Percentiles rank a stretch among this genome's conserved stretches.
These are phyloP conservation scores for Yasuhikotakia modesta DNA, from an alignment of 2,797 vertebrate genomes.

Conservation along the genomic window DNA sequence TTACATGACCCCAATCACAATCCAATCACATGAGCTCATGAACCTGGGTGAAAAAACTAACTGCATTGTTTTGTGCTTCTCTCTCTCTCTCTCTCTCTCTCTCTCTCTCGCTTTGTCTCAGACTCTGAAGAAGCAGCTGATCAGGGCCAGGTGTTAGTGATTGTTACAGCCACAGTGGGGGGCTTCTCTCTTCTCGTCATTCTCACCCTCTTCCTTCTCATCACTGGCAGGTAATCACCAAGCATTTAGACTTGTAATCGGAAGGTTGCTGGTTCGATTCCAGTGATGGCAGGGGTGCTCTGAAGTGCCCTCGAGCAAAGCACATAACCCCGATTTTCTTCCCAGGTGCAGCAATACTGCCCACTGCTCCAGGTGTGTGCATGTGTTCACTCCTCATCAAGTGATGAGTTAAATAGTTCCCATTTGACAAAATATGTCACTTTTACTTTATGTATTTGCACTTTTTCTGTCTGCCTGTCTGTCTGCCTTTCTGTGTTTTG, in stretches of 20 bases:
- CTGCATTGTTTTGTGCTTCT: neutral
- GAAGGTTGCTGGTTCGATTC: too few relatives aligned
- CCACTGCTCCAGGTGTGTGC: too few relatives aligned
- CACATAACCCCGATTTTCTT: too few relatives aligned
- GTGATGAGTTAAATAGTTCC: too few relatives aligned
- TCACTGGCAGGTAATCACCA: slow-evolving; percentile 89
- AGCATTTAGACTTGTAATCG: neutral
- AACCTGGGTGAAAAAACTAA: neutral
- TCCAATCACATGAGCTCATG: neutral
- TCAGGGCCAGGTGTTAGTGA: slow-evolving; percentile 95
- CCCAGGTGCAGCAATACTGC: too few relatives aligned
- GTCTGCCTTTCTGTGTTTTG: neutral
- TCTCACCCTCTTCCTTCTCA: slow-evolving; percentile 96
- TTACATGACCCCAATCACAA: neutral
- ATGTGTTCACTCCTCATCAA: too few relatives aligned
- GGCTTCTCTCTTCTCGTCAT: slow-evolving; percentile 96
- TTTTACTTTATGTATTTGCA: neutral
- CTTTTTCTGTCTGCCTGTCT: neutral
- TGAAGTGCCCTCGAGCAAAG: too few relatives aligned
- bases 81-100: too few relatives aligned
- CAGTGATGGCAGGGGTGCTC: too few relatives aligned
- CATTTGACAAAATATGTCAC: too few relatives aligned
- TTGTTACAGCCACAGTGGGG: slow-evolving; percentile 94
- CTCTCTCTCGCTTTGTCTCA: slow-evolving; percentile 62
- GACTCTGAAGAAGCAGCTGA: slow-evolving; percentile 90